Evolutionary conservation across 1,140 invertebrate genomes (phyloP).

Genomic region (Heliconius nattereri): DNA sequence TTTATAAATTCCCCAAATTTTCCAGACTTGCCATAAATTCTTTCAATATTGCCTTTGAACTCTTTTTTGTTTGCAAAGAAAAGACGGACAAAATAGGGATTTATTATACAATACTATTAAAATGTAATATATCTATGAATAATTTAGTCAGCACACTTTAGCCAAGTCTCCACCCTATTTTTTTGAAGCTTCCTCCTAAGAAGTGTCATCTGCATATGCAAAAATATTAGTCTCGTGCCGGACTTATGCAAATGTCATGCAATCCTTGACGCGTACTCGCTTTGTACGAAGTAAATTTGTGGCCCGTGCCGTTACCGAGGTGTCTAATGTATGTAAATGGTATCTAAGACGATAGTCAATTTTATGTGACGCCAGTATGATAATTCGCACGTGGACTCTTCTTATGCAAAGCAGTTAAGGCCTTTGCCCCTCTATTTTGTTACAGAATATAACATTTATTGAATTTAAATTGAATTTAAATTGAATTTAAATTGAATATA

Average conservation of each 20-base stretch:
- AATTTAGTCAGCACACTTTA: not conserved
- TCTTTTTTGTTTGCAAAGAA: not conserved
- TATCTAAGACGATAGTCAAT: conserved; percentile 55
- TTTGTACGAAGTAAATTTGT: conserved; percentile 51
- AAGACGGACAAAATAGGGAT: too few relatives aligned
- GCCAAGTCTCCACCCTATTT: conserved; percentile 25
- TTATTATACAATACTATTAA: not conserved
- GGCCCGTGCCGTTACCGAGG: conserved; percentile 61
- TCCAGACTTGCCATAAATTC: conserved; percentile 37
- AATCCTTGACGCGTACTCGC: conserved; percentile 57
- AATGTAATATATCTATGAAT: not conserved
- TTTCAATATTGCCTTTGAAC: conserved; percentile 18
- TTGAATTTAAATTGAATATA: not conserved
- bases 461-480: conserved; percentile 13
- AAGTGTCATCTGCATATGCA: conserved; percentile 76
- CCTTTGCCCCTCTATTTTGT: conserved; percentile 24
- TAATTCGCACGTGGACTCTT: conserved; percentile 77
- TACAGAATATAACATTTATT: conserved; percentile 19
- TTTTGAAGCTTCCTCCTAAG: conserved; percentile 59
- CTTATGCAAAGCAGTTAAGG: conserved; percentile 66
- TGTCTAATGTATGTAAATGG: conserved; percentile 63
- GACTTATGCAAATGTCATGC: conserved; percentile 73
- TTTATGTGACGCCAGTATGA: conserved; percentile 58
- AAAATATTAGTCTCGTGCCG: conserved; percentile 76
- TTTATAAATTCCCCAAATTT: conserved; percentile 48